Evolutionary conservation across 2,888 invertebrate genomes (phyloP), one percentile per base, ranked within the genome.

Genomic region (Pristionchus mayeri): DNA sequence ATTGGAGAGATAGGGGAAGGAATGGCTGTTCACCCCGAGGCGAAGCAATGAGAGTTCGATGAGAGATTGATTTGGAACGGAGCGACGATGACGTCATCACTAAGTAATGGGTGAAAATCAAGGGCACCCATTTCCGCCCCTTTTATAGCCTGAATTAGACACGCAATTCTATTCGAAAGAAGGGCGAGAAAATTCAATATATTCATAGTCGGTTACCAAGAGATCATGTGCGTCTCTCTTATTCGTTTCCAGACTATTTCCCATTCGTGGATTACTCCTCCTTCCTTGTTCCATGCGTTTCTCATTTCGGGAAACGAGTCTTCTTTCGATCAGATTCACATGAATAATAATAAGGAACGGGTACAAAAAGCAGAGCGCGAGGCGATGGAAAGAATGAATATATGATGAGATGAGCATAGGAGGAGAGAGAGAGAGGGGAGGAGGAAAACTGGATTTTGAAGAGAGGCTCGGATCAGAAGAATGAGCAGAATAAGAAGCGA

Each of bases 311-410:
- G 34, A 63, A 63, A 63, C 63, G 34, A 63, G 63, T 40, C 37
- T 4, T 34, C 6, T 63, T 63, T 63, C 71, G 71, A 71, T 71
- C 71, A 71, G 71, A 71, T 71, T 71, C 71, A 44, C 71, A 71
- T 71, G 71, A 71, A 71, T 71, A 71, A 71, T 71, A 71, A 44
- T 71, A 71, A 71, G 37, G 71, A 71, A 44, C 71, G 71, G 71
- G 71, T 44, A 71, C 37, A 44, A 71, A 71, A 71, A 71, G 71
- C 21, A 67, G 37, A n/a, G 6, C 40, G 24, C 71, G 24, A n/a
- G 18, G 71, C 40, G 71, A 71, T 44, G 63, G 71, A 71, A n/a
- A n/a, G n/a, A n/a, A n/a, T n/a, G n/a, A n/a, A 71, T 71, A 71
- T 71, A 71, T 71, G 40, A 71, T 71, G 71, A 71, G 71, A 71